A percentile compares a stretch with the other conserved stretches of the same genome.
These are phyloP conservation scores for Discoglossus pictus DNA, from an alignment of 2,797 vertebrate species.

Conservation along the genomic window DNA sequence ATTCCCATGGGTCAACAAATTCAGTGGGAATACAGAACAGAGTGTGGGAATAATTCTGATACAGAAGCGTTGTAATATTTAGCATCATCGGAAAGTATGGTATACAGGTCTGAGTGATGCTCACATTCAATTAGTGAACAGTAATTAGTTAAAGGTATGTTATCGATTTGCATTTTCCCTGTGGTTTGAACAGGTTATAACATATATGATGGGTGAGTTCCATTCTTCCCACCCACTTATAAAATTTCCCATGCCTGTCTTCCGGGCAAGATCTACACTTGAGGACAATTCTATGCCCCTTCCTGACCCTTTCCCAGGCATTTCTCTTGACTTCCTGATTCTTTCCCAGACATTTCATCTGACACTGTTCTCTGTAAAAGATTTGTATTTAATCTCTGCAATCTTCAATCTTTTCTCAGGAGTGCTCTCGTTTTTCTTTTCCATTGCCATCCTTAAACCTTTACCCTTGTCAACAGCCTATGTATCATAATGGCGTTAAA, in stretches of 20 bases:
- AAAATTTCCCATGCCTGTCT: conserved; percentile 51
- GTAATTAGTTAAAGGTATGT: neutral
- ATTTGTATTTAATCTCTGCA: conserved; percentile 30
- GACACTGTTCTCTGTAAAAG: conserved; percentile 41
- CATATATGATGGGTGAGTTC: conserved; percentile 28
- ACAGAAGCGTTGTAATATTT: no score
- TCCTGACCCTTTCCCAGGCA: conserved; percentile 48
- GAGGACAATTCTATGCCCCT: conserved; percentile 45
- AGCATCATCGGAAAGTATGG: no score
- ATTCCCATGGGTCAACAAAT: no score
- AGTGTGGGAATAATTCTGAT: no score
- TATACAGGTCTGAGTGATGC: no score
- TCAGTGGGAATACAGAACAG: no score
- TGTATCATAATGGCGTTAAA: conserved; percentile 4
- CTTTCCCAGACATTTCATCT: conserved; percentile 48
- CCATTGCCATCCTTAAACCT: conserved; percentile 16
- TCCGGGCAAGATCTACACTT: conserved; percentile 49
- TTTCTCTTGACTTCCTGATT: conserved; percentile 49
- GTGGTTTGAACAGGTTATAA: conserved; percentile 16
- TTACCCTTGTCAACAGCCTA: conserved; percentile 13
- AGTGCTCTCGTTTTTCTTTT: conserved; percentile 3
- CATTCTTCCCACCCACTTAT: conserved; percentile 33
- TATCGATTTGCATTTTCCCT: conserved; percentile 28
- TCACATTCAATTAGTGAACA: conserved; percentile 5
- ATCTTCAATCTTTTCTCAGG: conserved; percentile 38